Conservation (phyloP, 92 coral and sea anemone species). For the Virgularia gustaviana region DNA sequence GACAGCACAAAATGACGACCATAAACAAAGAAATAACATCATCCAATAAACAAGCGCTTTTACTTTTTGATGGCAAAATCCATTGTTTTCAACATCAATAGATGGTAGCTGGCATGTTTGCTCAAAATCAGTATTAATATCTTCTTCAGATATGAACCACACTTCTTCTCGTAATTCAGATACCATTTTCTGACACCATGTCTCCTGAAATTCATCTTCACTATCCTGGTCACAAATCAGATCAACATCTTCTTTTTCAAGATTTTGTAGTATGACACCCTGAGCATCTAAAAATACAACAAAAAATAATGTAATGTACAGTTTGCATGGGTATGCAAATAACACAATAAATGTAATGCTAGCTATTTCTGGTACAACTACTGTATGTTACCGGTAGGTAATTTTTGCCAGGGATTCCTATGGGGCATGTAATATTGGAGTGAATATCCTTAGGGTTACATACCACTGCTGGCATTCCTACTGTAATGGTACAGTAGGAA, state of each 20-base stretch:
- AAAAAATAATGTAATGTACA: no score
- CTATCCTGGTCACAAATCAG: not conserved
- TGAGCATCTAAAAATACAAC: not conserved
- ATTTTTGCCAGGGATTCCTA: no score
- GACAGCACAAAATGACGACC: constrained; percentile 65
- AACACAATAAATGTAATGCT: no score
- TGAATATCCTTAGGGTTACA: no score
- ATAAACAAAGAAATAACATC: constrained; percentile 54
- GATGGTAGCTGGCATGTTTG: constrained; percentile 16
- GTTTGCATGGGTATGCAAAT: no score
- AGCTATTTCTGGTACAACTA: no score
- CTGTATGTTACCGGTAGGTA: no score
- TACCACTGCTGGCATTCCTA: no score
- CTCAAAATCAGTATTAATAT: constrained; percentile 12
- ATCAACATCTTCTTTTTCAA: not conserved
- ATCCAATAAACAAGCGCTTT: constrained; percentile 46
- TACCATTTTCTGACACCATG: not conserved
- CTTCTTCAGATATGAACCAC: not conserved
- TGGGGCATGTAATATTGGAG: no score
- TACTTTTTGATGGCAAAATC: constrained; percentile 5
- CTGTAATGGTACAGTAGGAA: no score
- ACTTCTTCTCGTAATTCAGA: not conserved
- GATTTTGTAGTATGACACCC: not conserved
- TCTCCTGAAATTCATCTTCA: not conserved
- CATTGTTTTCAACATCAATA: constrained; percentile 27